Evolutionary conservation across 1,140 invertebrate species (phyloP).

Genomic region (Cyphomyrmex costatus): DNA sequence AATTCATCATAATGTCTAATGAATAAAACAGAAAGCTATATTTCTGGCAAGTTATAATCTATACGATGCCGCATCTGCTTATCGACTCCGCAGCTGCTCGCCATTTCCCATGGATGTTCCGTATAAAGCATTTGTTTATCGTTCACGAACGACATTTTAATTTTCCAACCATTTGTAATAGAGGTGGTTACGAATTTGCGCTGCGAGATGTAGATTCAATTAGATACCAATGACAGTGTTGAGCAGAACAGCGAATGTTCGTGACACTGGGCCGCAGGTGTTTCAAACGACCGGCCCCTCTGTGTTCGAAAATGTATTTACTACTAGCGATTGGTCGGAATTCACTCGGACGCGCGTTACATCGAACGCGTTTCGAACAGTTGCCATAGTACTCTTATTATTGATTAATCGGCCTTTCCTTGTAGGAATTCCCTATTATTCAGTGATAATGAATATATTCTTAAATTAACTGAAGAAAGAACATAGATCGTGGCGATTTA

Average conservation of each 20-base stretch:
- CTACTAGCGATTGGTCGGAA: conserved; percentile 55
- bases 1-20: background rate
- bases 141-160: conserved; percentile 57
- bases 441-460: conserved; percentile 2
- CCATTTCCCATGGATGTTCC: background rate
- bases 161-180: conserved; percentile 54
- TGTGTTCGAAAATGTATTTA: conserved; percentile 60
- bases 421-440: background rate
- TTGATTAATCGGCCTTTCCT: conserved; percentile 14
- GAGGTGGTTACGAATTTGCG: conserved; percentile 47
- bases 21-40: conserved; percentile 27
- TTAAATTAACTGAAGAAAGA: background rate
- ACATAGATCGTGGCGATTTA: background rate
- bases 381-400: conserved; percentile 37
- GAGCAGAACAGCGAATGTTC: conserved; percentile 38
- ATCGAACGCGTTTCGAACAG: conserved; percentile 25
- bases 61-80: conserved; percentile 15
- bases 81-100: conserved; percentile 31
- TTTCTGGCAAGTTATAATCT: conserved; percentile 22
- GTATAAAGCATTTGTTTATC: conserved; percentile 53
- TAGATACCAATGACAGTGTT: conserved; percentile 57
- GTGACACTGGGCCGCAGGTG: conserved; percentile 59
- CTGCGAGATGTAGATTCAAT: conserved; percentile 60
- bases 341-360: conserved; percentile 53
- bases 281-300: conserved; percentile 50